Percentiles rank a stretch among this genome's conserved stretches.
Conservation (phyloP, 2,888 invertebrate species). For the Polydrusus cervinus region DNA sequence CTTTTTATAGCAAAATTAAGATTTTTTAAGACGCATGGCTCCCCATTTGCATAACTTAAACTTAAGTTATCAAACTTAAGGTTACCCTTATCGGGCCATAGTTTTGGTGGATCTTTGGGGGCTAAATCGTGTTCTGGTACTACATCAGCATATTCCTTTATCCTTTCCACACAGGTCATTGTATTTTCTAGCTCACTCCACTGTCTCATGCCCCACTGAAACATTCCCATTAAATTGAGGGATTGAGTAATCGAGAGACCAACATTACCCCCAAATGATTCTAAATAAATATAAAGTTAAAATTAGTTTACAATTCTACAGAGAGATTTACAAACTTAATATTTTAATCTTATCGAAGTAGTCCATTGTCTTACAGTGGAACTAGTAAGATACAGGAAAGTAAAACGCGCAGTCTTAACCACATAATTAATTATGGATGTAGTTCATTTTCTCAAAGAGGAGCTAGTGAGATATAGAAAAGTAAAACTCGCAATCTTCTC, state of each 20-base stretch:
- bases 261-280: slow-evolving; percentile 67
- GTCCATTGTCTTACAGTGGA: too few species aligned
- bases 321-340: too few species aligned
- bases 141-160: slow-evolving; percentile 85
- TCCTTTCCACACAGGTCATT: slow-evolving; percentile 93
- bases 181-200: slow-evolving; percentile 76
- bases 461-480: too few species aligned
- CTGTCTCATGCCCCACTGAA: slow-evolving; percentile 88
- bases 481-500: too few species aligned
- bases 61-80: slow-evolving; percentile 80
- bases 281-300: slow-evolving; percentile 58
- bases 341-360: too few species aligned
- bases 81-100: slow-evolving; percentile 83
- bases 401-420: too few species aligned
- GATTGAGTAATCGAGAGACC: slow-evolving; percentile 69
- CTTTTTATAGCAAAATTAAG: slow-evolving; percentile 76
- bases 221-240: slow-evolving; percentile 73
- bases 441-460: too few species aligned
- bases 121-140: slow-evolving; percentile 72
- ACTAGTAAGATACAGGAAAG: too few species aligned
- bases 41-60: slow-evolving; percentile 81
- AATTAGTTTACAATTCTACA: background rate
- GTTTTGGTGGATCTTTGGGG: slow-evolving; percentile 53
- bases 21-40: slow-evolving; percentile 83
- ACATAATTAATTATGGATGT: too few species aligned